phyloP scores from a whole-genome alignment of 2,888 invertebrate species.

The Mesodorylaimus sp. region DNA sequence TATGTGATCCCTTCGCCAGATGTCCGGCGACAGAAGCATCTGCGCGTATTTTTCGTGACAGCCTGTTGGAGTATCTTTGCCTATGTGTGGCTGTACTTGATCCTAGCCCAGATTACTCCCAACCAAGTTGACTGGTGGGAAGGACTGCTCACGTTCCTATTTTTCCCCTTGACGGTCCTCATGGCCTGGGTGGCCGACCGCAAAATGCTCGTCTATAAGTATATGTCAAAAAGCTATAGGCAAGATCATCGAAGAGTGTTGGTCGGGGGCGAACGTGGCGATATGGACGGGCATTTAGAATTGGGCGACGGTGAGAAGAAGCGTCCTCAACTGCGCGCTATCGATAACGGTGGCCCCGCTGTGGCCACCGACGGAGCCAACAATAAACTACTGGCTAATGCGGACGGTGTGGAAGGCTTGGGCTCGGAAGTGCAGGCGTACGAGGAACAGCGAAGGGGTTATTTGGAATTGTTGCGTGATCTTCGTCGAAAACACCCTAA shows the following conservation, averaged over 20 bases:
- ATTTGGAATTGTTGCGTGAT: constrained; percentile 71
- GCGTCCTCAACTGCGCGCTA: no score
- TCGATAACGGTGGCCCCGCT: no score
- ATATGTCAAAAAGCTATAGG: no score
- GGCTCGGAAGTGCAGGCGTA: constrained; percentile 43
- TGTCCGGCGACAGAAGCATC: constrained; percentile 40
- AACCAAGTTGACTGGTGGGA: constrained; percentile 51
- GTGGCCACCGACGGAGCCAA: no score
- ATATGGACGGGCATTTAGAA: no score
- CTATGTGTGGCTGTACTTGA: constrained; percentile 91
- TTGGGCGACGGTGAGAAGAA: no score
- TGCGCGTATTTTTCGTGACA: constrained; percentile 88
- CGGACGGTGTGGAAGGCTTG: no score
- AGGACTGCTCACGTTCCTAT: constrained; percentile 73
- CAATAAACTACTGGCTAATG: no score
- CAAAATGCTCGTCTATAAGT: constrained; percentile 29
- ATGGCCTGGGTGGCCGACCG: constrained; percentile 90
- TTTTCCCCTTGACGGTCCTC: constrained; percentile 84
- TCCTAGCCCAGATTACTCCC: constrained; percentile 65
- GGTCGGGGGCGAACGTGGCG: no score
- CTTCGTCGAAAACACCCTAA: constrained; percentile 75
- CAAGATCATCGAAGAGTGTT: no score
- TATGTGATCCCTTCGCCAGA: constrained; percentile 22
- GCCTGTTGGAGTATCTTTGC: constrained; percentile 97
- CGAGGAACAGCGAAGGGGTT: constrained; percentile 78